phyloP scores from a whole-genome alignment of 2,113 vertebrate genomes.

The Tychaedon coryphoeus region DNA sequence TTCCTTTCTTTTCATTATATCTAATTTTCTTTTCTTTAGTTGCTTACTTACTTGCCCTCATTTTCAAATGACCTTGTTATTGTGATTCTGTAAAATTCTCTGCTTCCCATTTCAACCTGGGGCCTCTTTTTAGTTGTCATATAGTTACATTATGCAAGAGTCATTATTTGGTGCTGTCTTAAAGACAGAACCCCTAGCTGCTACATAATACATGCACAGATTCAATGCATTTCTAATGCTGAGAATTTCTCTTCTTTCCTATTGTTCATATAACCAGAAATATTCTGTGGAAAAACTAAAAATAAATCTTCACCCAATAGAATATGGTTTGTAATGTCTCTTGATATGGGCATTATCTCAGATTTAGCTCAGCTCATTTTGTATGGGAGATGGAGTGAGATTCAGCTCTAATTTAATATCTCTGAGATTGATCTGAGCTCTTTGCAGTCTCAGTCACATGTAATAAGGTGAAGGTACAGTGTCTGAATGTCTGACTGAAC shows the following conservation, averaged over 20 bases:
- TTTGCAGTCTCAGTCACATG: slow-evolving; percentile 17
- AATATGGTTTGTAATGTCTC: slow-evolving; percentile 26
- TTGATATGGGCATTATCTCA: slow-evolving; percentile 31
- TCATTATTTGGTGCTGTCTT: slow-evolving; percentile 31
- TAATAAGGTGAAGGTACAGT: slow-evolving; percentile 40
- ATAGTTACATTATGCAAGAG: slow-evolving; percentile 37
- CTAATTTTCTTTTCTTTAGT: not conserved
- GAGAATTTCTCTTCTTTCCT: slow-evolving; percentile 12
- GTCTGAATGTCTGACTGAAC: slow-evolving; percentile 11
- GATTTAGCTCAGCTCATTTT: slow-evolving; percentile 16
- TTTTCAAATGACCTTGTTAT: slow-evolving; percentile 34
- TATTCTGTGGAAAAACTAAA: slow-evolving; percentile 47
- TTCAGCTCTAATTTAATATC: slow-evolving; percentile 57
- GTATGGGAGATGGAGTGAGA: slow-evolving; percentile 7
- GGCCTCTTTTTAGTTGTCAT: not conserved
- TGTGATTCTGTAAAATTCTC: slow-evolving; percentile 11
- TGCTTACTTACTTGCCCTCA: not conserved
- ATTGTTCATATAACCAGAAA: slow-evolving; percentile 46
- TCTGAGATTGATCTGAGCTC: slow-evolving; percentile 52
- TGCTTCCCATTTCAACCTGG: not conserved
- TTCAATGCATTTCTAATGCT: slow-evolving; percentile 60
- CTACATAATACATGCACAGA: slow-evolving; percentile 54
- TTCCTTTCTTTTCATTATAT: not conserved
- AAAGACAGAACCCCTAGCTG: slow-evolving; percentile 36
- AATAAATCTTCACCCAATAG: slow-evolving; percentile 37